phyloP scores from a whole-genome alignment of 2,888 invertebrate genomes.

The Spodoptera littoralis region DNA sequence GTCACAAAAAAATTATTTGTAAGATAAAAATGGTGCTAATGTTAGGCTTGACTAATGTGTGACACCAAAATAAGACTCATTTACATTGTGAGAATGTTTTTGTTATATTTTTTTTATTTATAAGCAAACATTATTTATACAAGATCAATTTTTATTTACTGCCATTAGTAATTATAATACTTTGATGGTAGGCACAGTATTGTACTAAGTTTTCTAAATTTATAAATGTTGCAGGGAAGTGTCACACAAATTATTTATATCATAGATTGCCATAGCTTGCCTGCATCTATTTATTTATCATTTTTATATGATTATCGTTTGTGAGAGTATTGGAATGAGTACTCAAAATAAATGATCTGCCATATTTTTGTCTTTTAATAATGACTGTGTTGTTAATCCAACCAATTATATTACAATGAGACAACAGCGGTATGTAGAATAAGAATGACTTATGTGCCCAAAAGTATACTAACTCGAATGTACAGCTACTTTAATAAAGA shows the following conservation, averaged over 20 bases:
- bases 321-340: conserved; percentile 84
- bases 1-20: conserved; percentile 88
- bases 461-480: conserved; percentile 89
- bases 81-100: conserved; percentile 85
- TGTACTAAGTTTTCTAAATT: conserved; percentile 74
- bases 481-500: conserved; percentile 89
- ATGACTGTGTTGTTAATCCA: conserved; percentile 84
- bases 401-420: conserved; percentile 77
- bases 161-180: conserved; percentile 85
- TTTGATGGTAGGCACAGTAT: conserved; percentile 75
- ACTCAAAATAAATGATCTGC: conserved; percentile 88
- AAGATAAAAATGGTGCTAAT: conserved; percentile 88
- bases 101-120: conserved; percentile 87
- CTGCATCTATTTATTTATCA: conserved; percentile 87
- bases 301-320: conserved; percentile 83
- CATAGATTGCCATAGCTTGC: conserved; percentile 88
- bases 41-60: conserved; percentile 87
- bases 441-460: conserved; percentile 88
- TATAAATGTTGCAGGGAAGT: conserved; percentile 85
- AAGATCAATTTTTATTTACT: conserved; percentile 84
- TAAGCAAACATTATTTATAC: conserved; percentile 87
- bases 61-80: conserved; percentile 88
- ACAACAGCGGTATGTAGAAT: conserved; percentile 82
- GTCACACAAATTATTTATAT: conserved; percentile 84
- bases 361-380: conserved; percentile 87